Evolutionary conservation across 2,113 vertebrate genomes (phyloP).

Genomic region (Nothoprocta pentlandii): DNA sequence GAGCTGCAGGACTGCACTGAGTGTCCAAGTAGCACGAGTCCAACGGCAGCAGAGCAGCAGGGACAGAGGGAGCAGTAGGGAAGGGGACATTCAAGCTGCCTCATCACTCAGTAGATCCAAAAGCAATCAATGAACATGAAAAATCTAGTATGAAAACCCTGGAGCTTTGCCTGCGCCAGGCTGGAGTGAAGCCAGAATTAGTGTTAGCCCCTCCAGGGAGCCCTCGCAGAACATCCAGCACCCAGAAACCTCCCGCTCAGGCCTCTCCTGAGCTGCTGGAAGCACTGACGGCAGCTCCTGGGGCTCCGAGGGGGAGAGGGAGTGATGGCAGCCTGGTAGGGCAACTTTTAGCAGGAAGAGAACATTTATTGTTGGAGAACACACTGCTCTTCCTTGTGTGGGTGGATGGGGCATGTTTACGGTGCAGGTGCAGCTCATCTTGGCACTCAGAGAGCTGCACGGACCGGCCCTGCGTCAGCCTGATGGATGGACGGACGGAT

Average conservation of each 20-base stretch:
- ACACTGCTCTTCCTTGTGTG: neutral
- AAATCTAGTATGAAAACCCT: neutral
- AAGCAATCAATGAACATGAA: neutral
- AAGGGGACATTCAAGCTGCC: neutral
- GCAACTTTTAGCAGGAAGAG: neutral
- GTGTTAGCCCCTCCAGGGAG: neutral
- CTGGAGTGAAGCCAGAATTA: neutral
- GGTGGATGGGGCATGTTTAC: constrained; percentile 24
- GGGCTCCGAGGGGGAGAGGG: neutral
- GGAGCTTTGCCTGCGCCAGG: neutral
- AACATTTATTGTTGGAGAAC: neutral
- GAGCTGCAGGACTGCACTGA: neutral
- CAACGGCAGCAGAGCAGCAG: neutral
- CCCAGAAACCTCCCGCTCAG: neutral
- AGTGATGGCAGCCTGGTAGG: neutral
- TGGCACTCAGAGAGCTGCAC: constrained; percentile 24
- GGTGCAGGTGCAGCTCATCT: constrained; percentile 44
- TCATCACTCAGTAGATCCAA: neutral
- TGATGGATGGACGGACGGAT: constrained; percentile 23
- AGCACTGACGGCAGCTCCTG: neutral
- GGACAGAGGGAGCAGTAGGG: neutral
- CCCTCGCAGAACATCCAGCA: neutral
- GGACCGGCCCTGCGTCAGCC: constrained; percentile 4
- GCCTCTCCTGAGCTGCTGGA: neutral
- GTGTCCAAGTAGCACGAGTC: neutral